These are phyloP conservation scores for Acanthaster planci DNA, from an alignment of 35 echinoderm and acorn worm species.

Conservation along the genomic window DNA sequence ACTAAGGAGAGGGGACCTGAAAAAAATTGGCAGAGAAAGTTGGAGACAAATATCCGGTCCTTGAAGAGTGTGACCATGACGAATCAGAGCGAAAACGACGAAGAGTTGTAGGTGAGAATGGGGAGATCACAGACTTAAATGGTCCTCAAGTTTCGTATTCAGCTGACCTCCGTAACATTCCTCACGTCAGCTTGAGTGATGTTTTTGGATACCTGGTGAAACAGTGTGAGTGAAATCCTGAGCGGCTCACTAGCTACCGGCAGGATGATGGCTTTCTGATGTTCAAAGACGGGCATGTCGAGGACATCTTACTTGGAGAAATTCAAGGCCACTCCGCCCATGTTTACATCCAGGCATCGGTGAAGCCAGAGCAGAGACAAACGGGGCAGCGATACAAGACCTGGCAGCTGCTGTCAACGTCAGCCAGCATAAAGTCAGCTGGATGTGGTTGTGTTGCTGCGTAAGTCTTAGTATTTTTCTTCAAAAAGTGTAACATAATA, in stretches of 20 bases:
- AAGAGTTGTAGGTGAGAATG: too few relatives aligned
- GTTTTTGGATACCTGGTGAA: constrained; percentile 40
- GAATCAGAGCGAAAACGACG: too few relatives aligned
- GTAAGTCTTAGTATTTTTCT: constrained; percentile 36
- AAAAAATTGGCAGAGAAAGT: too few relatives aligned
- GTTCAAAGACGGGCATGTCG: constrained; percentile 41
- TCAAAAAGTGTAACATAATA: too few relatives aligned
- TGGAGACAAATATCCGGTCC: too few relatives aligned
- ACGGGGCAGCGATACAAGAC: constrained; percentile 35
- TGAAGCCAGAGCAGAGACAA: too few relatives aligned
- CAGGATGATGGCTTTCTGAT: constrained; percentile 44
- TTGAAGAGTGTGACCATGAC: too few relatives aligned
- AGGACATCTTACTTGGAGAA: constrained; percentile 29
- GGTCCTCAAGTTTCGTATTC: constrained; percentile 25
- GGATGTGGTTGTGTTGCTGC: constrained; percentile 49
- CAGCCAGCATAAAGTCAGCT: constrained; percentile 43
- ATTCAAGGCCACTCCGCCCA: constrained; percentile 26
- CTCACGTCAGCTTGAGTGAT: constrained; percentile 27
- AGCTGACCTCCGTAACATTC: constrained; percentile 25
- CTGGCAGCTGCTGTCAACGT: constrained; percentile 12
- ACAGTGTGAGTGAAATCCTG: too few relatives aligned
- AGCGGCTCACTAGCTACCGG: constrained; percentile 39
- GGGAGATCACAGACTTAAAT: too few relatives aligned
- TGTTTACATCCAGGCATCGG: too few relatives aligned
- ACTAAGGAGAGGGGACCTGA: too few relatives aligned